These are phyloP conservation scores for Micrasema longulum DNA, from an alignment of 1,140 invertebrate genomes.

Conservation along the genomic window DNA sequence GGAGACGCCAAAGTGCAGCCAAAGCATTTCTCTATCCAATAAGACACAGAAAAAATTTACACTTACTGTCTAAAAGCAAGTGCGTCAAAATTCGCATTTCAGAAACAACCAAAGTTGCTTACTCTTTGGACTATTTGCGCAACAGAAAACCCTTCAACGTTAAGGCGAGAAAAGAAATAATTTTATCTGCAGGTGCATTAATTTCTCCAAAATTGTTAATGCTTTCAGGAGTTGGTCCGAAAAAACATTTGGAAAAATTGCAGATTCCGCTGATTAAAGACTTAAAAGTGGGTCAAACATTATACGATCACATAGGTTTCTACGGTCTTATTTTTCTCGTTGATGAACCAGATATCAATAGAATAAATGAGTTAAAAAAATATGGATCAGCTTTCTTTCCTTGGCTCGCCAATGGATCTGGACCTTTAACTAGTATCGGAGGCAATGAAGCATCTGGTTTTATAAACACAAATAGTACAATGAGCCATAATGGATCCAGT, in stretches of 20 bases:
- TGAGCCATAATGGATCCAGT: conserved; percentile 67
- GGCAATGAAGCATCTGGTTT: conserved; percentile 70
- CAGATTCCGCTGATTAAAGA: conserved; percentile 76
- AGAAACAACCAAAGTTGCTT: conserved; percentile 69
- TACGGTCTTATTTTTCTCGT: conserved; percentile 72
- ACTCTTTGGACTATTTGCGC: conserved; percentile 73
- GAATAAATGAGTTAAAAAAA: conserved; percentile 58
- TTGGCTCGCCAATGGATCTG: conserved; percentile 64
- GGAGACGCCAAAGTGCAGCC: conserved; percentile 67
- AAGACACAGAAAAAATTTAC: conserved; percentile 74
- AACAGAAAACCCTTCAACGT: conserved; percentile 63
- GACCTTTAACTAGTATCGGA: conserved; percentile 66
- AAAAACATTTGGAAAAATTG: conserved; percentile 72
- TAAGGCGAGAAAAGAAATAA: conserved; percentile 75
- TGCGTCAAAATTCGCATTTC: conserved; percentile 76
- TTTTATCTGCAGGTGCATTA: conserved; percentile 79
- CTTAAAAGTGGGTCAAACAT: conserved; percentile 75
- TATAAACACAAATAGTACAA: conserved; percentile 71
- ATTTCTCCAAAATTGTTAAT: conserved; percentile 85
- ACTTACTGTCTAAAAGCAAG: conserved; percentile 69
- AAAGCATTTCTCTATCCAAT: conserved; percentile 71
- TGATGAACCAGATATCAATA: conserved; percentile 63
- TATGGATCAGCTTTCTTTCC: conserved; percentile 59
- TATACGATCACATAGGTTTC: conserved; percentile 82
- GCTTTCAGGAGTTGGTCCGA: conserved; percentile 84